Base-by-base conservation (phyloP, 2,797 vertebrate species). In the Danio choprae region DNA sequence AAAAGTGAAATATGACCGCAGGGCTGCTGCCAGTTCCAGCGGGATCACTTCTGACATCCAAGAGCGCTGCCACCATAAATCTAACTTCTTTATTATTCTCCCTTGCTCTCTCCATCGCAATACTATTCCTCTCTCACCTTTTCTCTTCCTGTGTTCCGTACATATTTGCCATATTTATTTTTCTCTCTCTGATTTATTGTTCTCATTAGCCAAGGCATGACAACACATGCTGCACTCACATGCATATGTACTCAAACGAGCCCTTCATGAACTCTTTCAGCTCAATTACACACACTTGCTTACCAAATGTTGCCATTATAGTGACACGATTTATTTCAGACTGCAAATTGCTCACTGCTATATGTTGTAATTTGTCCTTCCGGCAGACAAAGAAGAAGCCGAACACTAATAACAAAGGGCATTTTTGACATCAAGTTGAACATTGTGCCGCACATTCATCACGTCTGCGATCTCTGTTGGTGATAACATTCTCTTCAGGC, bases 1-100 rank as follows among this genome's bases (percentile, higher is more conserved):
- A 83, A 84, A 58, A 86, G 89, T 90, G 91, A 93, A 92, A 93
- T 93, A 93, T 88, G 92, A 93, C 91, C 91, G 77, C 80, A 86
- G 89, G 88, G 87, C 84, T 89, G 80, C 87, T 90, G 88, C 83
- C 89, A 86, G 74, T 86, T 86, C 91, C 87, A 84, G 60, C 81
- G 84, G 88, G 91, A 92, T 89, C 89, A 85, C 79, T 80, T 86
- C 87, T 91, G 91, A 91, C 92, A 91, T 88, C 87, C 71, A 87
- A 90, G 87, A 85, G 79, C 85, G 87, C 88, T 89, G 87, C 88
- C 86, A 85, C 48, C 85, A 93, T 93, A 94, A 94, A 94, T 93
- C 92, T 87, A 58, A 73, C 29, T 72, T 82, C 63, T 92, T 93
- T 93, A 94, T 92, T 89, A 87, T 87, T 77, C 79, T 67, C 83